These are phyloP conservation scores for Gymnodraco acuticeps DNA, from an alignment of 2,797 vertebrate species.

Conservation along the genomic window DNA sequence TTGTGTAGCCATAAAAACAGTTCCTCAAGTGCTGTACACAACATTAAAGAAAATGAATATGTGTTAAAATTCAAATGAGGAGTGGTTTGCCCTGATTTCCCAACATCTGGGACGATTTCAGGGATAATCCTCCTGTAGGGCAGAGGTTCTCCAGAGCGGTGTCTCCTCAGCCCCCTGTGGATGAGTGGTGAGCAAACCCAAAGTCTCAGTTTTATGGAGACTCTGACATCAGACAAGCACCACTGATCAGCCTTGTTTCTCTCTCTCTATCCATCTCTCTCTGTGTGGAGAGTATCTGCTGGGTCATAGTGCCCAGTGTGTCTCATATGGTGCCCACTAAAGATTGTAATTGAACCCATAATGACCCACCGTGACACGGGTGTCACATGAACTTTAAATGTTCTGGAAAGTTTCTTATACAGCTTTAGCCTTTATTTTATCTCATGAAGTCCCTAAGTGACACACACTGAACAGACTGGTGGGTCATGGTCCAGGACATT, in stretches of 20 bases:
- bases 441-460: too few relatives aligned
- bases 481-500: too few relatives aligned
- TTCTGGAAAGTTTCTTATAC: too few relatives aligned
- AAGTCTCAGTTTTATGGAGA: slow-evolving; percentile 72
- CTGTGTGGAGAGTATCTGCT: slow-evolving; percentile 68
- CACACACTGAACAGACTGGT: too few relatives aligned
- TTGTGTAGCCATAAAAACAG: slow-evolving; percentile 52
- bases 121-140: slow-evolving; percentile 70
- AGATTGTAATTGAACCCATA: neutral
- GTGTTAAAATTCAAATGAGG: slow-evolving; percentile 15
- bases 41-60: neutral
- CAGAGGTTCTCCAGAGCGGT: slow-evolving; percentile 56
- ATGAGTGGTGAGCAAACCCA: slow-evolving; percentile 62
- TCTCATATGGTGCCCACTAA: slow-evolving; percentile 11
- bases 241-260: slow-evolving; percentile 63
- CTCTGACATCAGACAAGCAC: slow-evolving; percentile 78
- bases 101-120: slow-evolving; percentile 61
- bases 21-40: neutral
- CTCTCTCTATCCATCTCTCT: slow-evolving; percentile 17
- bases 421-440: too few relatives aligned
- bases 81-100: slow-evolving; percentile 47
- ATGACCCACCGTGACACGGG: too few relatives aligned
- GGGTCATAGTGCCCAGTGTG: slow-evolving; percentile 85
- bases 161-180: slow-evolving; percentile 59
- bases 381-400: too few relatives aligned